Evolutionary conservation across 23 tunicate species (phyloP).

Genomic region (Styela plicata): DNA sequence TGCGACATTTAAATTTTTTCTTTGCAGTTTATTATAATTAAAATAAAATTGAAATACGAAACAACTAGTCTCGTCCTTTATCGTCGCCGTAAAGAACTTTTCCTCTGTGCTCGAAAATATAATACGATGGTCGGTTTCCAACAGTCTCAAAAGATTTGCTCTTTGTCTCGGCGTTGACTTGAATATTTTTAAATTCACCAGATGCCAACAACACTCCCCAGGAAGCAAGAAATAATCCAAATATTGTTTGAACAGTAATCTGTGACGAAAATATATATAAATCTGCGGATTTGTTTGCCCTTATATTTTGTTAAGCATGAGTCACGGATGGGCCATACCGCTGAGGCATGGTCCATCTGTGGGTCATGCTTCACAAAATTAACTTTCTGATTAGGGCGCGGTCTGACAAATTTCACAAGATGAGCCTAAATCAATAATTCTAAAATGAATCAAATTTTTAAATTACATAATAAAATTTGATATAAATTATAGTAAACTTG

Average conservation of each 20-base stretch:
- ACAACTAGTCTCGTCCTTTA: background rate
- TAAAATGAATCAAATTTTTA: too few relatives aligned
- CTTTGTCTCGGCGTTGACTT: slow-evolving; percentile 86
- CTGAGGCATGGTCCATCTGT: too few relatives aligned
- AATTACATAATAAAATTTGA: too few relatives aligned
- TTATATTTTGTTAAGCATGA: too few relatives aligned
- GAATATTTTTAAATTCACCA: slow-evolving; percentile 85
- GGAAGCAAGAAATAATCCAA: slow-evolving; percentile 63
- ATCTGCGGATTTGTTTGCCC: too few relatives aligned
- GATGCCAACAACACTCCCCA: slow-evolving; percentile 70
- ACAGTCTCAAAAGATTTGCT: slow-evolving; percentile 70
- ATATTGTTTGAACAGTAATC: slow-evolving; percentile 67
- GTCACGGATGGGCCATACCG: too few relatives aligned
- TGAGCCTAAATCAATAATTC: too few relatives aligned
- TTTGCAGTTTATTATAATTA: background rate
- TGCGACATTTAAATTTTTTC: background rate
- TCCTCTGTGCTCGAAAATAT: slow-evolving; percentile 83
- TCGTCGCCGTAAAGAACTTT: slow-evolving; percentile 38
- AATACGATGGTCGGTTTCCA: slow-evolving; percentile 73
- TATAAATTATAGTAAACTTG: too few relatives aligned
- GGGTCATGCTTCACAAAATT: too few relatives aligned
- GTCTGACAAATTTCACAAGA: too few relatives aligned
- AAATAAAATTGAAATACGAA: background rate
- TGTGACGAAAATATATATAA: too few relatives aligned
- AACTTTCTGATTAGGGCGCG: too few relatives aligned